Percentiles rank a stretch among this genome's conserved stretches.
Evolutionary conservation across 2,888 invertebrate genomes (phyloP).

Genomic region (Tanytarsus gracilentus): DNA sequence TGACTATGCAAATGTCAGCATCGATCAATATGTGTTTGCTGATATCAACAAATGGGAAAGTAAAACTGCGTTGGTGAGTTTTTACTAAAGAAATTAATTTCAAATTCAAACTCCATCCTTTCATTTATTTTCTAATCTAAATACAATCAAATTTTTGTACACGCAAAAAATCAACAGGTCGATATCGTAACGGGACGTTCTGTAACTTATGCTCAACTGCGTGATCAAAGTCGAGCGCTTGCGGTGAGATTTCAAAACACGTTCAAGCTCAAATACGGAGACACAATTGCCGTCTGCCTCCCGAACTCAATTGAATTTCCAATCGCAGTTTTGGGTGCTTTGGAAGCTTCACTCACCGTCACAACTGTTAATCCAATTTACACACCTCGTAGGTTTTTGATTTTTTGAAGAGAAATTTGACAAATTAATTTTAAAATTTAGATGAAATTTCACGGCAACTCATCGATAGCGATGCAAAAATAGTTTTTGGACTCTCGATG

Average conservation of each 20-base stretch:
- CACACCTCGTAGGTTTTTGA: slow-evolving; percentile 47
- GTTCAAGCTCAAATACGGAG: slow-evolving; percentile 55
- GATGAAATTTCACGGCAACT: slow-evolving; percentile 63
- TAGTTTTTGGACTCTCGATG: slow-evolving; percentile 51
- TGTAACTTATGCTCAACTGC: slow-evolving; percentile 60
- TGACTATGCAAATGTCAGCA: slow-evolving; percentile 46
- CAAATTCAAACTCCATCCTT: not conserved
- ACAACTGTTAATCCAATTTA: slow-evolving; percentile 70
- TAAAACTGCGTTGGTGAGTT: slow-evolving; percentile 51
- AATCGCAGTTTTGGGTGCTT: slow-evolving; percentile 53
- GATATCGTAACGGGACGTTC: slow-evolving; percentile 62
- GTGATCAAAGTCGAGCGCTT: slow-evolving; percentile 55
- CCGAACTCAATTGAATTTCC: slow-evolving; percentile 71
- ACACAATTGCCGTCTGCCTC: slow-evolving; percentile 59
- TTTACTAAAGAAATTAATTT: slow-evolving; percentile 31
- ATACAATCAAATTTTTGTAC: not conserved
- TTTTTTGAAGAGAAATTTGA: not conserved
- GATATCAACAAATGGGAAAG: slow-evolving; percentile 56
- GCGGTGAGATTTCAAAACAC: slow-evolving; percentile 56
- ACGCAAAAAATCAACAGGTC: slow-evolving; percentile 46
- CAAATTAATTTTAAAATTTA: slow-evolving; percentile 39
- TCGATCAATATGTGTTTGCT: slow-evolving; percentile 56
- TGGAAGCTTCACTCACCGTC: slow-evolving; percentile 59
- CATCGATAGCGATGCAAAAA: slow-evolving; percentile 52
- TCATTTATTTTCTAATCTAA: not conserved